Evolutionary conservation across 2,113 vertebrate species (phyloP).

Genomic region (Tupaia chinensis): DNA sequence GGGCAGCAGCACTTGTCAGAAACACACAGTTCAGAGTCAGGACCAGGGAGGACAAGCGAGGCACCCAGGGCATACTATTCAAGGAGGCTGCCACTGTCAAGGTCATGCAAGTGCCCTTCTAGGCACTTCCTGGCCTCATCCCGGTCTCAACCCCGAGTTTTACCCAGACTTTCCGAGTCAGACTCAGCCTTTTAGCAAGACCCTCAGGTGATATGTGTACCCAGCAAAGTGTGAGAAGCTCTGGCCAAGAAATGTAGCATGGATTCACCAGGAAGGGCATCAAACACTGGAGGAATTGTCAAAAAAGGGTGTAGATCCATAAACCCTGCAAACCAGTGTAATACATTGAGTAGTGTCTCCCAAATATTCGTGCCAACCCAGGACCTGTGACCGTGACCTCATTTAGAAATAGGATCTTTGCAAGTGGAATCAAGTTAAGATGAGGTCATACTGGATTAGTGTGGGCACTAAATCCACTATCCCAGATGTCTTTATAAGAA

Average conservation of each 20-base stretch:
- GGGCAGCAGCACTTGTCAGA: not conserved
- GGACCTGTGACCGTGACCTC: not conserved
- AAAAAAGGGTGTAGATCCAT: not conserved
- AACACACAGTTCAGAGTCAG: not conserved
- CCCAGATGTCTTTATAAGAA: not conserved
- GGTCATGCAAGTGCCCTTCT: not conserved
- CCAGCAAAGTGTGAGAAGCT: not conserved
- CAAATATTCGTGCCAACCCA: not conserved
- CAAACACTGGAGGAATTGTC: not conserved
- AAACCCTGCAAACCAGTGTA: not conserved
- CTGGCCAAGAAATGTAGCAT: not conserved
- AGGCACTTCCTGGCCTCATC: not conserved
- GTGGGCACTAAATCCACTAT: not conserved
- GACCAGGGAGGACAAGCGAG: not conserved
- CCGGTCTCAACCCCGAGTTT: too few relatives aligned
- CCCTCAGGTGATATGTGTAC: not conserved
- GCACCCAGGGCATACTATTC: not conserved
- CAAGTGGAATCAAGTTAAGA: not conserved
- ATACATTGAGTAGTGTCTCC: not conserved
- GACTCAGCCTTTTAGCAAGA: not conserved
- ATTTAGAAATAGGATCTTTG: not conserved
- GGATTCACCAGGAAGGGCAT: not conserved
- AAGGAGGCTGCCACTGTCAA: not conserved
- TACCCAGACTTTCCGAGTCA: not conserved
- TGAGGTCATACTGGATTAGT: not conserved